These are phyloP conservation scores for Bombus impatiens DNA, from an alignment of 1,140 invertebrate genomes.

Conservation along the genomic window DNA sequence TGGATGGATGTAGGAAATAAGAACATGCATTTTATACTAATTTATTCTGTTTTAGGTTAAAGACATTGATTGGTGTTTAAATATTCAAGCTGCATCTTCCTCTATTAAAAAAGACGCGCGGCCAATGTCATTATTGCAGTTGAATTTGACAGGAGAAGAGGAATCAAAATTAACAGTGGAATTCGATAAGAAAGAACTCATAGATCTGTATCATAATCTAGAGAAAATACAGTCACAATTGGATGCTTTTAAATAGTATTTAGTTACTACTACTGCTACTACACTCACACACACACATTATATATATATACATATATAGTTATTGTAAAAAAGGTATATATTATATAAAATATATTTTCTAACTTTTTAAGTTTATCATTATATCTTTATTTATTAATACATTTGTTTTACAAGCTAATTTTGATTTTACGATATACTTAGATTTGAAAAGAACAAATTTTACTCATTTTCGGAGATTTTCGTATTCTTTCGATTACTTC, in stretches of 20 bases:
- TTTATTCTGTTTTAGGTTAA: conserved; percentile 64
- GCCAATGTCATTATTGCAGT: conserved; percentile 72
- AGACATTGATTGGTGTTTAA: conserved; percentile 75
- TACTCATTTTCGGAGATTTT: conserved; percentile 60
- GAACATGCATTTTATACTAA: background rate
- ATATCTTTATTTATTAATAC: conserved; percentile 4
- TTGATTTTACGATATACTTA: background rate
- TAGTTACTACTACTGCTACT: background rate
- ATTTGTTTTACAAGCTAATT: background rate
- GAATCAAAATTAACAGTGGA: conserved; percentile 73
- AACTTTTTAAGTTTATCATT: conserved; percentile 34
- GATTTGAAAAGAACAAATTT: background rate
- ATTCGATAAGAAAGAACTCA: conserved; percentile 73
- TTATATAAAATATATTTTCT: conserved; percentile 46
- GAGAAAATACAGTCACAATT: conserved; percentile 77
- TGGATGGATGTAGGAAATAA: background rate
- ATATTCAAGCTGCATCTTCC: conserved; percentile 76
- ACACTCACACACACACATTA: no score
- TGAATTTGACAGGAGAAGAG: conserved; percentile 66
- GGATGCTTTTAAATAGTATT: conserved; percentile 75
- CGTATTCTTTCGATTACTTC: conserved; percentile 55
- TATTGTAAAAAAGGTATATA: conserved; percentile 24
- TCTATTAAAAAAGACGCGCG: conserved; percentile 69
- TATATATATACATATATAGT: conserved; percentile 2
- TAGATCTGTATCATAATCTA: conserved; percentile 72